Evolutionary conservation across 35 echinoderm and acorn worm genomes (phyloP), one percentile per base, ranked within the genome.

Genomic region (Nesometra sesokonis): DNA sequence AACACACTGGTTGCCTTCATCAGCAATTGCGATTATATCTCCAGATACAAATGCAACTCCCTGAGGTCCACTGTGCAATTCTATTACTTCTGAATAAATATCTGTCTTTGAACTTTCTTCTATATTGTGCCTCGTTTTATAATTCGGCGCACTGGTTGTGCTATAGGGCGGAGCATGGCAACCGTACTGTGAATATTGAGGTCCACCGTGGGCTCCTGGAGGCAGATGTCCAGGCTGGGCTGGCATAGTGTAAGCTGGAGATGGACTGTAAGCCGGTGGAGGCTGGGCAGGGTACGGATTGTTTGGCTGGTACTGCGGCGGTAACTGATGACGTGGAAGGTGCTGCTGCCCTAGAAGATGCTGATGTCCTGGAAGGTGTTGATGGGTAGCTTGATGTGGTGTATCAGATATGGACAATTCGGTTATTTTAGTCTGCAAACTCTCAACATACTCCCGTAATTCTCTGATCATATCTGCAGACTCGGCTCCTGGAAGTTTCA

Each of bases 1-100:
- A 3, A 93, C 39, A 31, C 94, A 97, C 77, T 97, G 94, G 19
- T 93, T 84, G 11, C 87, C 82, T 80, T 97, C 94, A 81, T 97
- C 94, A 7, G 91, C 88, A 27, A 93, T 82, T 27, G 94, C 94
- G 67, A 97, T 40, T 39, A 90, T 81, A 31, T 90, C 85, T 2
- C 93, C 86, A 0, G 89, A 85, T 36, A 97, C 52, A 23, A 81
- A 82, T 35, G 83, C 86, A 15, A 93, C 89, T 29, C 91, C 94
- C 21, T 67, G 52, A 17, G 52, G 52, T 17, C 52, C 52, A 19
- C 52, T 67, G 23, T 67, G 7, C 1, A 67, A 19, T 19, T 67
- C 23, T 67, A 67, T 67, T 17, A 67, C 52, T 67, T 67, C 52
- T 13, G 52, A 27, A 19, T 67, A 1, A 67, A 19, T 67, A 13